Evolutionary conservation across 2,113 vertebrate genomes (phyloP), one percentile per base, ranked within the genome.

Genomic region (Paracanthobrama guichenoti): DNA sequence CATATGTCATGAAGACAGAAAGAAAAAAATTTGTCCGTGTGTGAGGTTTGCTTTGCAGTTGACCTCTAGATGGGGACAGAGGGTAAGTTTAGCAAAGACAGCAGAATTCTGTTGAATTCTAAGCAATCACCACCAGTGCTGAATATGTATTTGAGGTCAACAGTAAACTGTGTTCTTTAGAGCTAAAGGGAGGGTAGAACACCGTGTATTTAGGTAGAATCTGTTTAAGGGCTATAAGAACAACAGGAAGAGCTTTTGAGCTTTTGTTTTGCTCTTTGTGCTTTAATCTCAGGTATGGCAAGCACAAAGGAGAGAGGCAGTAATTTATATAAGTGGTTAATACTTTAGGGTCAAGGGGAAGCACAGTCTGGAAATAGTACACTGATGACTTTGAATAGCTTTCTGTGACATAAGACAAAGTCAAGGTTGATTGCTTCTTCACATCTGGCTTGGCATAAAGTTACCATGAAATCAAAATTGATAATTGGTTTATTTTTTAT

Each of bases 311-410:
- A 73, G 53, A 79, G 35, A 53, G 62, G 24, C 39, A 60, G 50
- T 78, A 13, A 85, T 81, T 78, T 79, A 81, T 84, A 77, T 72
- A 73, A 67, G 57, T 79, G n/a, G 79, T 81, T 85, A 57, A 82
- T 35, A 57, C 8, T 82, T 76, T 69, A 62, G 5, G 80, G 60
- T 46, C 66, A 64, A 86, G 42, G n/a, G 24, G 39, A 76, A 42
- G 14, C 42, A 18, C 39, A 35, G 20, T 46, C 69, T 75, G 16
- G 18, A 13, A 81, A 81, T 81, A 73, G 44, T 22, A 31, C 48
- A 62, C 20, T 26, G 20, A 50, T 24, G 71, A 57, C 57, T 73
- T 85, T 66, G 53, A 57, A 76, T 50, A 64, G 50, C 46, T 79
- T 62, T 75, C 4, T 2, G 35, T 86, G 75, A 78, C 66, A 39